Base-by-base conservation (phyloP, 2,113 vertebrate genomes). In the Paedocypris sp. region DNA sequence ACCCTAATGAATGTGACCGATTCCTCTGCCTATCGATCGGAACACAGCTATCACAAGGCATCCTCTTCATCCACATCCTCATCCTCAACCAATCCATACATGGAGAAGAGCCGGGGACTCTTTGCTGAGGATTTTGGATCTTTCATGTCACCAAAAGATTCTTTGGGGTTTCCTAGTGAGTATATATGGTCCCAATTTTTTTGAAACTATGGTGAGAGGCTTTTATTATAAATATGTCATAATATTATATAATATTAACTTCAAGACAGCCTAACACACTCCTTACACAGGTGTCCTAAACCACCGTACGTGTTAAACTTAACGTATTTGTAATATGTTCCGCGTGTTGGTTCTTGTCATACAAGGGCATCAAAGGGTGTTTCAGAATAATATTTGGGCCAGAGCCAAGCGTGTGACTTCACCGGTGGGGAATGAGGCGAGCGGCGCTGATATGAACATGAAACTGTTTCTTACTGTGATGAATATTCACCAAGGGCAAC, bases 71-170 rank as follows among this genome's bases (percentile, higher is more conserved):
- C 73, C 0, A 69, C 78, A 2, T 56, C 74, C 2, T 84, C 82
- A 5, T 79, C 83, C 57, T 75, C 83, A 64, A 69, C 77, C 63
- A 84, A 85, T 63, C 85, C 86, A 2, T 79, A 85, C 83, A 95
- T 97, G 94, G 94, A 98, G 76, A 94, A 92, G 73, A 81, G 85
- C 64, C 64, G 84, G 67, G 88, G 89, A 58, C 76, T 94, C 72
- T 92, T 93, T 15, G 71, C 86, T 0, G 89, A 90, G 56, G 90
- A 92, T 49, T 92, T 98, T 5, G 90, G 90, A 68, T 89, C 87
- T 75, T 97, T 96, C 75, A 85, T 89, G 79, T 74, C 88, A 67
- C 89, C 94, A 2, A 79, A 76, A 0, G 89, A 96, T 60, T 65
- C 81, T 12, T 42, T 91, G 83, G 85, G 83, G 15, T 97, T 92